Conservation (phyloP, 2,113 vertebrate species). For the Phylloscopus trochilus region DNA sequence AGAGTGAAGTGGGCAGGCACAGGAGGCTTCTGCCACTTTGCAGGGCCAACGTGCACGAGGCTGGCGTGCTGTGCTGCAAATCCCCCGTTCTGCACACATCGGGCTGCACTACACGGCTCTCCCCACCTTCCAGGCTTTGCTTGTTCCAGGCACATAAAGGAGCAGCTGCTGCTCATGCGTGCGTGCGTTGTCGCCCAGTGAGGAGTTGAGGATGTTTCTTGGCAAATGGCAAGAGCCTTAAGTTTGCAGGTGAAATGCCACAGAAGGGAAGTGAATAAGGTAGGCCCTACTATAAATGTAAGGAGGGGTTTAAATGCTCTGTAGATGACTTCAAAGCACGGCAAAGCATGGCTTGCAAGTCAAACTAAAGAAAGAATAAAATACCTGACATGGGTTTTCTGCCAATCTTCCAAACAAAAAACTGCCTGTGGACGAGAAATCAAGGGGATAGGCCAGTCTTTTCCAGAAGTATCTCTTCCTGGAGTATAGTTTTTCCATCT, state of each 20-base stretch:
- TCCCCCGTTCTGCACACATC: neutral
- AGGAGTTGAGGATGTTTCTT: conserved; percentile 33
- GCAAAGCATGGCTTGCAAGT: neutral
- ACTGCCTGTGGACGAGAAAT: neutral
- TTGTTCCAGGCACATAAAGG: conserved; percentile 54
- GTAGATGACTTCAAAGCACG: neutral
- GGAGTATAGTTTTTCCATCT: neutral
- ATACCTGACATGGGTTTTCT: neutral
- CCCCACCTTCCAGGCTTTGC: neutral
- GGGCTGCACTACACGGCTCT: neutral
- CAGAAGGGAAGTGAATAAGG: neutral
- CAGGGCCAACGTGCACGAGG: neutral
- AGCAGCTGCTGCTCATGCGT: conserved; percentile 54
- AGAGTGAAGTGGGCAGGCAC: neutral
- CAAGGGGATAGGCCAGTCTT: neutral
- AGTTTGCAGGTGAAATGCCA: conserved; percentile 36
- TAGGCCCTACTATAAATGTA: neutral
- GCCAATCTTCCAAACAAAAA: neutral
- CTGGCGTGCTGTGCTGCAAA: neutral
- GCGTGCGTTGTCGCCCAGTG: neutral
- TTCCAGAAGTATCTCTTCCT: neutral
- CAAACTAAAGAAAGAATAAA: neutral
- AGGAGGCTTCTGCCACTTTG: neutral
- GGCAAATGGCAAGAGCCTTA: conserved; percentile 33
- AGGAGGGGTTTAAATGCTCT: neutral